These are phyloP conservation scores for Charanyca ferruginea DNA, from an alignment of 2,888 invertebrate species.

Conservation along the genomic window DNA sequence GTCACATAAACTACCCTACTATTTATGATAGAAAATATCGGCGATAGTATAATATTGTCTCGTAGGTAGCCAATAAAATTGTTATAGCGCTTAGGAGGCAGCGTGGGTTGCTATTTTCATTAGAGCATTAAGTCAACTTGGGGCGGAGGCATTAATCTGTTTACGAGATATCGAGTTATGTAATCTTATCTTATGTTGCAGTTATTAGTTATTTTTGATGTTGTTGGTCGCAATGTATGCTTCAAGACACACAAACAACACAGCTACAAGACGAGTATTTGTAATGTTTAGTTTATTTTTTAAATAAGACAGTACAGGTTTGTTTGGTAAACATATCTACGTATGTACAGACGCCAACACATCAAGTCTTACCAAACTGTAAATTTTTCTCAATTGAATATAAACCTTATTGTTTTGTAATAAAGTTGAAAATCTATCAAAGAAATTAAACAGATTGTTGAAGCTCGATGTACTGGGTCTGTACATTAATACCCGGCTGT, in stretches of 20 bases:
- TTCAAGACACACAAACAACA: too few relatives aligned
- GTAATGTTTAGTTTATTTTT: not conserved
- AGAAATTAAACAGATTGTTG: too few relatives aligned
- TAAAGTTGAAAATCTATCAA: too few relatives aligned
- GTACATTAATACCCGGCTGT: too few relatives aligned
- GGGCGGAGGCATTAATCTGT: conserved; percentile 81
- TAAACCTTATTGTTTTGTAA: too few relatives aligned
- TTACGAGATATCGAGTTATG: conserved; percentile 83
- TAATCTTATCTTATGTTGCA: conserved; percentile 74
- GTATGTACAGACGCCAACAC: too few relatives aligned
- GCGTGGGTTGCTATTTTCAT: conserved; percentile 78
- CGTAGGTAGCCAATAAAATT: conserved; percentile 74
- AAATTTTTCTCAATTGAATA: too few relatives aligned
- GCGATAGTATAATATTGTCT: conserved; percentile 71
- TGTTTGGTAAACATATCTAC: too few relatives aligned
- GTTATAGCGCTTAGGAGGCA: conserved; percentile 68
- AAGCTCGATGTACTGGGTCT: too few relatives aligned
- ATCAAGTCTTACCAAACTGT: too few relatives aligned
- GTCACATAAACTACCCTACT: conserved; percentile 62
- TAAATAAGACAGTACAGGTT: too few relatives aligned
- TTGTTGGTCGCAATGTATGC: conserved; percentile 23
- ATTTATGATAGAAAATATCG: conserved; percentile 72
- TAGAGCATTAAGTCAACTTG: conserved; percentile 82
- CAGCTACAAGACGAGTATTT: conserved; percentile 8
- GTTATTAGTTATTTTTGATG: too few relatives aligned